These are phyloP conservation scores for Poliocrania exsul DNA, from an alignment of 2,797 vertebrate genomes.

Conservation along the genomic window DNA sequence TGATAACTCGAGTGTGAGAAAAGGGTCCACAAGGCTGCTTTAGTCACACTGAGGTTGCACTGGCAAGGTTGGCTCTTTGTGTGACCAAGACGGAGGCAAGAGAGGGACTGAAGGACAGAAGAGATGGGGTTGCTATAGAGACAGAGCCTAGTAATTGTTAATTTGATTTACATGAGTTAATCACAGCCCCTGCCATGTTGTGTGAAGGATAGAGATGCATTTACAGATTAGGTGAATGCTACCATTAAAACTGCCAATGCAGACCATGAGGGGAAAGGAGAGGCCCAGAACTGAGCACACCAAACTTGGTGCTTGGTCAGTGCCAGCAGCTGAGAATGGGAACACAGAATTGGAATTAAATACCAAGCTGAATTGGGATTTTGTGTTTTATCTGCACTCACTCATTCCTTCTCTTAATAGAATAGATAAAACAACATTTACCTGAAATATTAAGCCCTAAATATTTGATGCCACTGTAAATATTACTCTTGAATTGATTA, in stretches of 20 bases:
- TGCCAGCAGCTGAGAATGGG: background rate
- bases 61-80: background rate
- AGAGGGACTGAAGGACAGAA: background rate
- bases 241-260: background rate
- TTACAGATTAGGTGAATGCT: background rate
- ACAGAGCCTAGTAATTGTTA: background rate
- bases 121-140: background rate
- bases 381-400: background rate
- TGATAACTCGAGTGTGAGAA: fast-evolving
- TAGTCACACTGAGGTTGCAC: background rate
- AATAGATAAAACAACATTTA: background rate
- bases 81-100: background rate
- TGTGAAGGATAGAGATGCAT: background rate
- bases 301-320: fast-evolving
- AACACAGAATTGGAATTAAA: background rate
- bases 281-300: background rate
- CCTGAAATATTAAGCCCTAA: slow-evolving; percentile 20
- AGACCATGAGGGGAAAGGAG: background rate
- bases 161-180: background rate
- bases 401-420: background rate
- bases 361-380: background rate
- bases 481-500: slow-evolving; percentile 55
- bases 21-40: fast-evolving
- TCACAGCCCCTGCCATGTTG: background rate
- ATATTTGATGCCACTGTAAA: slow-evolving; percentile 33